These are phyloP conservation scores for Andrena hattorfiana DNA, from an alignment of 2,888 invertebrate species.

Conservation along the genomic window DNA sequence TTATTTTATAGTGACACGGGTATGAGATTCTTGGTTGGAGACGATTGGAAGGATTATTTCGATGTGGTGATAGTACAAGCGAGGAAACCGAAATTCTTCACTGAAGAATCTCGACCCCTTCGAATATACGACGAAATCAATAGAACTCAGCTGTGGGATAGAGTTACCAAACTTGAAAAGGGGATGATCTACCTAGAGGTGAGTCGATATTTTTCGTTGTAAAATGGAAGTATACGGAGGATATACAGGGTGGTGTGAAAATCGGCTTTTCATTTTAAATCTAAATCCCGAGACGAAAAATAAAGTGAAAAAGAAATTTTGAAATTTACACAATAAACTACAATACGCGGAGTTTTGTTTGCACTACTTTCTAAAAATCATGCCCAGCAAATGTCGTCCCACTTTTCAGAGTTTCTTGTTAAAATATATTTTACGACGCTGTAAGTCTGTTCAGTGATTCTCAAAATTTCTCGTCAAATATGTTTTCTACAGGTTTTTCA, in stretches of 20 bases:
- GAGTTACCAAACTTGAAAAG: conserved; percentile 93
- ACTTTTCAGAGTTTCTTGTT: too few species aligned
- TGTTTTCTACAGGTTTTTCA: too few species aligned
- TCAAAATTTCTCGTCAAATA: too few species aligned
- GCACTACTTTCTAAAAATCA: too few species aligned
- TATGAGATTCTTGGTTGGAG: conserved; percentile 95
- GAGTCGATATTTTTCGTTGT: conserved; percentile 37
- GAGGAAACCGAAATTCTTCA: conserved; percentile 98
- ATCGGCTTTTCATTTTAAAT: background rate
- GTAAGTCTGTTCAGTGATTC: too few species aligned
- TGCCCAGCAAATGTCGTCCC: too few species aligned
- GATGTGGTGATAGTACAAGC: conserved; percentile 98
- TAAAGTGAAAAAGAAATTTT: too few species aligned
- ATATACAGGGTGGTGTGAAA: background rate
- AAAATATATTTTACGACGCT: too few species aligned
- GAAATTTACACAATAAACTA: too few species aligned
- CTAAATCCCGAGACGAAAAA: too few species aligned
- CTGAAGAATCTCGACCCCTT: conserved; percentile 95
- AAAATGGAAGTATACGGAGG: background rate
- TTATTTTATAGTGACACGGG: conserved; percentile 91
- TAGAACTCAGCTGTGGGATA: conserved; percentile 95
- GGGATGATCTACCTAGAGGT: conserved; percentile 97
- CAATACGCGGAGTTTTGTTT: too few species aligned
- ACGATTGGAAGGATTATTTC: conserved; percentile 95
- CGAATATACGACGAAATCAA: conserved; percentile 93